Base-by-base conservation (phyloP, 2,113 vertebrate species). In the Bufo gargarizans region DNA sequence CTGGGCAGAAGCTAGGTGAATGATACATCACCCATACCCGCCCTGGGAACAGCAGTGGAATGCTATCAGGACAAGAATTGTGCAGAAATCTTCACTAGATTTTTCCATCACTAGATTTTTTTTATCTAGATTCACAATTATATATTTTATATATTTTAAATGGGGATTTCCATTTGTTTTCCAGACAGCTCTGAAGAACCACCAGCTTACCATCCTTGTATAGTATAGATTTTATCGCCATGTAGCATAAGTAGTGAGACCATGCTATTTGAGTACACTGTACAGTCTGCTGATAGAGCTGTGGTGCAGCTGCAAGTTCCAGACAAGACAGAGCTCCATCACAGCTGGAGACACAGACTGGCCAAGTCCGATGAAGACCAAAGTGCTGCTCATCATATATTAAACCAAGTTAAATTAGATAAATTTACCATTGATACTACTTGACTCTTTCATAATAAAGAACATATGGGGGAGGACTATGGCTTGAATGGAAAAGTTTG, bases 361-460 rank as follows among this genome's bases (percentile, higher is more conserved):
- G 47, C 61, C 61, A 82, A n/a, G 19, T 47, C 16, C 19, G 81
- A 82, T 82, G 81, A 22, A 19, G 63, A 50, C 81, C 17, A 53
- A 65, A 83, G 81, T 22, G 45, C 63, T 83, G 63, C 63, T 83
- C 81, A 69, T 69, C 43, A 6, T 65, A 45, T 61, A 45, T 63
- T 65, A 63, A 63, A 43, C 17, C 17, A 20, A 65, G 58, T 63
- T 63, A 65, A 50, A 65, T 82, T 47, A 67, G 43, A 49, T 63
- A 65, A 11, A 49, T 63, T 50, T 67, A 9, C 63, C 61, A 69
- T 53, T 83, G 61, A 83, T 22, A 83, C 19, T 69, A 50, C 77
- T 58, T 80, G 77, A 80, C 77, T 80, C 59, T 4, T 83, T 33
- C 33, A 20, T 83, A 83, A 83, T 83, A 69, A 49, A 69, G 81